These are phyloP conservation scores for Apodemia zela DNA, from an alignment of 2,888 invertebrate genomes.

Conservation along the genomic window DNA sequence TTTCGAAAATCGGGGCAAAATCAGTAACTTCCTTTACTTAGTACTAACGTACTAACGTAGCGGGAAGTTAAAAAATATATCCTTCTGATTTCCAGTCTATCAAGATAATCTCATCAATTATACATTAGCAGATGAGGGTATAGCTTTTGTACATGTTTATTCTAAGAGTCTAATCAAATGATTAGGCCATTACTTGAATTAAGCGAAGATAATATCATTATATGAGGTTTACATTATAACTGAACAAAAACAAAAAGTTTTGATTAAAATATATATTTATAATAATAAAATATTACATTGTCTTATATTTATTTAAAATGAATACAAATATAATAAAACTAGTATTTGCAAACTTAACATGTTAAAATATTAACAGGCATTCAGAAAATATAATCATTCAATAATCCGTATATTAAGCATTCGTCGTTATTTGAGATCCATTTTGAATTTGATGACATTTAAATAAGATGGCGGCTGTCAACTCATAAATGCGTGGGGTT, in stretches of 20 bases:
- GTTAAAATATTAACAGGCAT: slow-evolving; percentile 9
- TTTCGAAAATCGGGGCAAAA: no score
- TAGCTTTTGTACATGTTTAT: no score
- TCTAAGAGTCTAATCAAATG: no score
- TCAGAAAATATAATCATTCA: slow-evolving; percentile 2
- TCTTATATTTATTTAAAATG: background rate
- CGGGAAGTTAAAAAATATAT: no score
- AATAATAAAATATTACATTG: background rate
- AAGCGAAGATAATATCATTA: no score
- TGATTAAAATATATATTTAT: background rate
- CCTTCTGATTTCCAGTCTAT: no score
- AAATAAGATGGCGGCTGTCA: slow-evolving; percentile 9
- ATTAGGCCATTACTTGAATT: no score
- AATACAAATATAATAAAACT: background rate
- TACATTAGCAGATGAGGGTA: no score
- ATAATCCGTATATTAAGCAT: background rate
- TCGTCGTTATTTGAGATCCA: slow-evolving; percentile 14
- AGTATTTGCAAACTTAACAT: slow-evolving; percentile 12
- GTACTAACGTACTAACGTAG: no score
- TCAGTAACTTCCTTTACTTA: no score
- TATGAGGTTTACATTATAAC: no score
- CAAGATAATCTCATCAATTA: no score
- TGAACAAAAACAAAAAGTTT: background rate
- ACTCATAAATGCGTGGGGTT: background rate
- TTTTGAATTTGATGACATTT: slow-evolving; percentile 1